Base-by-base conservation (phyloP, 2,113 vertebrate genomes). In the Leucoraja erinaceus region DNA sequence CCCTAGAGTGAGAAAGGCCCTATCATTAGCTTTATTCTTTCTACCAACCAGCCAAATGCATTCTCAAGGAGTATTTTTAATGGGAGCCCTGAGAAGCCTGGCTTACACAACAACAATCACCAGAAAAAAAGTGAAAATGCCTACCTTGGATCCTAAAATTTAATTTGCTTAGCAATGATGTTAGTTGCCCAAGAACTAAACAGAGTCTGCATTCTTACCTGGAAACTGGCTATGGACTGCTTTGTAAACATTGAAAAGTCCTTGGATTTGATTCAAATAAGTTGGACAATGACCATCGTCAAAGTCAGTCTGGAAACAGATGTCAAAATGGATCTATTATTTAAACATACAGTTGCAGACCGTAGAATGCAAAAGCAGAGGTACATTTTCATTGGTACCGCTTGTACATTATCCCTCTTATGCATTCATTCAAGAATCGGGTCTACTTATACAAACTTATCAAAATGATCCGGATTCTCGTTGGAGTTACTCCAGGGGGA, bases 211-310 rank as follows among this genome's bases (percentile, higher is more conserved):
- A 74, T 54, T 94, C 95, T 96, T 84, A 97, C 96, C 93, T 18
- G 94, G 94, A 91, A 97, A 72, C 68, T 94, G 95, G 94, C 94
- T 94, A 90, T 95, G 95, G 79, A 95, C 96, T 0, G 95, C 96
- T 93, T 95, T 95, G 72, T 94, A 94, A 28, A 97, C 95, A 79
- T 96, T 97, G 94, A 95, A 94, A 94, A 97, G 95, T 68, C 96
- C 96, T 94, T 95, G 97, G 90, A 97, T 96, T 94, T 97, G 97
- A 94, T 97, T 97, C 94, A 93, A 93, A 93, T 94, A 97, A 0
- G 96, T 96, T 0, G 96, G 96, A 63, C 96, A 97, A 93, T 97
- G 97, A 12, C 96, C 96, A 94, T 97, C 96, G 93, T 97, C 96
- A 93, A 97, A 98, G 94, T 97, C 97, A 86, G 97, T 95, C 96